Percentiles rank a stretch among this genome's conserved stretches.
Conservation (phyloP, 2,113 vertebrate species). For the Dendrocopos noguchii region DNA sequence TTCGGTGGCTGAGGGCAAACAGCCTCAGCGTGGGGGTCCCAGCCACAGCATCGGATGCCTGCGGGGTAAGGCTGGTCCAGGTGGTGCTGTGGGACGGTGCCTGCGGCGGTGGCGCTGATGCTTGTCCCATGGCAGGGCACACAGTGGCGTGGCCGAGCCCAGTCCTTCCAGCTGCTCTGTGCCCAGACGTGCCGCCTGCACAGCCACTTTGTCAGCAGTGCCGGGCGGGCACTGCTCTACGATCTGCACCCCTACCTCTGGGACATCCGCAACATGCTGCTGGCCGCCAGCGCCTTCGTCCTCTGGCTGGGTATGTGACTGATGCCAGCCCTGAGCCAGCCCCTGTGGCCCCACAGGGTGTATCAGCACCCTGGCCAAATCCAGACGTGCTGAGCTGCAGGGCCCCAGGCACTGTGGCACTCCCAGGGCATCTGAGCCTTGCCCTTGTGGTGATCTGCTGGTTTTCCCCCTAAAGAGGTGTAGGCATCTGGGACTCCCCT, state of each 20-base stretch:
- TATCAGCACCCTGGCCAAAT: background rate
- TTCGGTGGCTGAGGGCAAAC: conserved; percentile 82
- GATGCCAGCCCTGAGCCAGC: background rate
- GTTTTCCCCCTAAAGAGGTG: background rate
- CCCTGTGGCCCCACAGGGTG: fast-evolving
- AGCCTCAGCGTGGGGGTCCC: background rate
- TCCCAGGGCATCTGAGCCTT: background rate
- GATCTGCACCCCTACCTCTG: conserved; percentile 89
- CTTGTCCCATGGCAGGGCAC: background rate
- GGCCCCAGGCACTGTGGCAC: fast-evolving
- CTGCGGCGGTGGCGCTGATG: fast-evolving
- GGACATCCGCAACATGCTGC: conserved; percentile 85
- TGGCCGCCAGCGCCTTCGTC: conserved; percentile 83
- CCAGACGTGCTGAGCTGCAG: fast-evolving
- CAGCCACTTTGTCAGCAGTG: conserved; percentile 77
- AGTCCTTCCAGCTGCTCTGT: conserved; percentile 76
- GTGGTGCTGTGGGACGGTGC: fast-evolving
- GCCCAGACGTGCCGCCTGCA: conserved; percentile 78
- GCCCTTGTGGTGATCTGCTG: background rate
- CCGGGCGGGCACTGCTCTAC: conserved; percentile 81
- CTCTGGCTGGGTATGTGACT: conserved; percentile 80
- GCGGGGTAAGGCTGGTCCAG: background rate
- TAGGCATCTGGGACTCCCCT: background rate
- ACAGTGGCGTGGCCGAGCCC: conserved; percentile 76
- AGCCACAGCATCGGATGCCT: fast-evolving